Evolutionary conservation across 2,113 vertebrate species (phyloP).

Genomic region (Amphiprion percula): DNA sequence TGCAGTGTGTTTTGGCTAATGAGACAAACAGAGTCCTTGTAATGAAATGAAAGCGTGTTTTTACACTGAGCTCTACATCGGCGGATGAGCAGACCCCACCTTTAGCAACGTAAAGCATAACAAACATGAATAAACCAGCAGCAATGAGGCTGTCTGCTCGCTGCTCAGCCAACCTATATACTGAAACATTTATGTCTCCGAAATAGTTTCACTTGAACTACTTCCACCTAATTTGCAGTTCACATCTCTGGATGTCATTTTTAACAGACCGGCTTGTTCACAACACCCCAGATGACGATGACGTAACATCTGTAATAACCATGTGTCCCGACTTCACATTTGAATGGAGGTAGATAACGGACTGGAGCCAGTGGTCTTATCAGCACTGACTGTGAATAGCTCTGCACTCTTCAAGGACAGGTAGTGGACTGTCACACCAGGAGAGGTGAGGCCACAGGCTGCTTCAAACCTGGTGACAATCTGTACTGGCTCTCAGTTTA

Average conservation of each 20-base stretch:
- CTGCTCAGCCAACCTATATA: constrained; percentile 28
- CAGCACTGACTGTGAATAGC: constrained; percentile 8
- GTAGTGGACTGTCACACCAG: neutral
- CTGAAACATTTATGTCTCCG: constrained; percentile 63
- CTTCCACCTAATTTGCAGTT: constrained; percentile 1
- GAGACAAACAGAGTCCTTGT: constrained; percentile 27
- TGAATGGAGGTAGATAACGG: constrained; percentile 33
- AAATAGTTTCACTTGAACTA: constrained; percentile 34
- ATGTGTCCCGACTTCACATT: constrained; percentile 27
- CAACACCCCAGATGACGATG: neutral
- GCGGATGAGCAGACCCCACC: constrained; percentile 21
- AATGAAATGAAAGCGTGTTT: constrained; percentile 10
- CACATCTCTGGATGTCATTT: constrained; percentile 6
- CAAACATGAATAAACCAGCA: constrained; percentile 73
- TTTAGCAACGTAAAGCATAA: constrained; percentile 39
- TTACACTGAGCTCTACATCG: constrained; percentile 21
- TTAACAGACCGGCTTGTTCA: neutral
- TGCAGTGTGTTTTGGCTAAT: constrained; percentile 29
- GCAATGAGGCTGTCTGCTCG: constrained; percentile 24
- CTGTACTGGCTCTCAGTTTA: neutral
- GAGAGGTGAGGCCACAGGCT: neutral
- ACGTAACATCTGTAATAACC: constrained; percentile 18
- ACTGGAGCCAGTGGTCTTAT: constrained; percentile 2
- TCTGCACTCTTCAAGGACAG: constrained; percentile 29
- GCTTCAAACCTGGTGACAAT: neutral